Conservation (phyloP, 2,113 vertebrate genomes). For the Riparia riparia region DNA sequence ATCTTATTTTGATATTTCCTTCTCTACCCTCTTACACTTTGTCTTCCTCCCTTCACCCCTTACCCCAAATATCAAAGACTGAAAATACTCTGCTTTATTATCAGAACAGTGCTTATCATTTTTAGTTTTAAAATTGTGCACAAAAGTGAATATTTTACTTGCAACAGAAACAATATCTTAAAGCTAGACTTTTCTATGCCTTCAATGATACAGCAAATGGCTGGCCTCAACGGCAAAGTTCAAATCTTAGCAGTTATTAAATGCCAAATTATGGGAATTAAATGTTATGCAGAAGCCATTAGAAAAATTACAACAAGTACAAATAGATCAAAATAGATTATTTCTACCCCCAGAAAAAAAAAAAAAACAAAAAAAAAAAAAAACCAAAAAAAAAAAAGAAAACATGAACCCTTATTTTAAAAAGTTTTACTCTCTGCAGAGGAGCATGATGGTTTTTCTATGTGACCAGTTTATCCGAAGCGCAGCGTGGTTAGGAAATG, state of each 20-base stretch:
- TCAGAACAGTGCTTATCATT: neutral
- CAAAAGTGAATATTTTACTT: neutral
- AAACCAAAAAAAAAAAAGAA: neutral
- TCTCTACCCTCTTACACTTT: neutral
- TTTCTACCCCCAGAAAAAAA: too few relatives aligned
- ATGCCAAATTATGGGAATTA: neutral
- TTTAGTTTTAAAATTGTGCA: neutral
- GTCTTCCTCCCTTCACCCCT: neutral
- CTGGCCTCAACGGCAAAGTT: neutral
- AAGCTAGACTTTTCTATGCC: neutral
- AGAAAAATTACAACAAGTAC: neutral
- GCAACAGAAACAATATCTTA: neutral
- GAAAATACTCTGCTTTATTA: neutral
- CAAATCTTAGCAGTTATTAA: slow-evolving; percentile 22
- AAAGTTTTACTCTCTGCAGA: slow-evolving; percentile 23
- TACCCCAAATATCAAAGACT: neutral
- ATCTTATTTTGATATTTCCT: neutral
- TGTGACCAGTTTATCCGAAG: slow-evolving; percentile 11
- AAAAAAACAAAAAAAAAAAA: neutral
- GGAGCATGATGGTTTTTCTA: neutral
- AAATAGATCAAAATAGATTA: neutral
- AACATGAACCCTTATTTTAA: neutral
- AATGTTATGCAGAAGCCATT: neutral
- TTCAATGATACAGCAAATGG: neutral
- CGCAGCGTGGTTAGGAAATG: slow-evolving; percentile 49